Conservation (phyloP, 2,113 vertebrate genomes). For the Larimichthys polyactis region DNA sequence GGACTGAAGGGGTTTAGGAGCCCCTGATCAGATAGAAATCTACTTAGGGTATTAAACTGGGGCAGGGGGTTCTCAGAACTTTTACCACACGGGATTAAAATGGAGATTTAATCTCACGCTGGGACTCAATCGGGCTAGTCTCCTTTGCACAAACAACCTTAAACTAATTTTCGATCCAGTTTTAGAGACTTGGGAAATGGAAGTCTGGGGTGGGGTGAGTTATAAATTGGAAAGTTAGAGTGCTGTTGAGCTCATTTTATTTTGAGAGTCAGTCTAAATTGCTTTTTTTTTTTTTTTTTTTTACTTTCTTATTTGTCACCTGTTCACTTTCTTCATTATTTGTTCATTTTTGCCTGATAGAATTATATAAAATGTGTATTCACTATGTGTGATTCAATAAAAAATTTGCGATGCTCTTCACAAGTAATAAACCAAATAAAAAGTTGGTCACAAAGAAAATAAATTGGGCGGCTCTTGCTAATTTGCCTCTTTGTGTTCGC, state of each 20-base stretch:
- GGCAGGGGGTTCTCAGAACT: conserved; percentile 61
- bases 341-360: neutral
- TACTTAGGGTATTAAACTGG: conserved; percentile 74
- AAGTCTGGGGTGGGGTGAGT: neutral
- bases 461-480: conserved; percentile 53
- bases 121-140: conserved; percentile 35
- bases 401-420: conserved; percentile 3
- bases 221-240: neutral
- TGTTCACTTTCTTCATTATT: neutral
- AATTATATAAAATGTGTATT: conserved; percentile 12
- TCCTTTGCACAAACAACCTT: conserved; percentile 31
- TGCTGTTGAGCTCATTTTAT: neutral
- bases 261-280: neutral
- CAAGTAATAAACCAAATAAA: conserved; percentile 26
- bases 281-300: neutral
- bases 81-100: conserved; percentile 71
- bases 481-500: conserved; percentile 56
- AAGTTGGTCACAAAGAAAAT: conserved; percentile 50
- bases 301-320: neutral
- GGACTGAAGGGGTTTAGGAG: conserved; percentile 51
- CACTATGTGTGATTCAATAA: conserved; percentile 19
- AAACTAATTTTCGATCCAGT: conserved; percentile 28
- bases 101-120: conserved; percentile 62
- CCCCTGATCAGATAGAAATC: conserved; percentile 69
- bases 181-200: conserved; percentile 12